Conservation (phyloP, 2,113 vertebrate genomes). For the Oncorhynchus kisutch region DNA sequence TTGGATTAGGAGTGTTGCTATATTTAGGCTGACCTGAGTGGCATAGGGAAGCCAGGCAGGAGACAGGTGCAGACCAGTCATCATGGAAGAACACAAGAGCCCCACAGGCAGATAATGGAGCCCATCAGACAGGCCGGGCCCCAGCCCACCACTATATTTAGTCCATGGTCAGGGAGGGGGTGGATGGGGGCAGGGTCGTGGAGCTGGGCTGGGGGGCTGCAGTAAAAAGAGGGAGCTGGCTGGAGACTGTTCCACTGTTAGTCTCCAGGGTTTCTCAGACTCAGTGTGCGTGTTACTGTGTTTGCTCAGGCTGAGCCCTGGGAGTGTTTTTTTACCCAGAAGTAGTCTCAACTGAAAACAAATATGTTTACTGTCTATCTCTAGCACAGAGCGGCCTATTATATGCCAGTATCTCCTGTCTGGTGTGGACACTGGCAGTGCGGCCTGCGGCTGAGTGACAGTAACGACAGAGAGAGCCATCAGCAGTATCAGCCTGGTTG, state of each 20-base stretch:
- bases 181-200: conserved; percentile 20
- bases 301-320: conserved; percentile 44
- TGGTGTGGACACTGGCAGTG: conserved; percentile 13
- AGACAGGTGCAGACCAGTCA: conserved; percentile 74
- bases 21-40: conserved; percentile 75
- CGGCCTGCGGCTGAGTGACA: conserved; percentile 31
- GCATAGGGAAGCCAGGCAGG: conserved; percentile 43
- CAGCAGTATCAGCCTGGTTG: not conserved
- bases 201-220: conserved; percentile 19
- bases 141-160: conserved; percentile 66
- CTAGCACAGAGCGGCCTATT: conserved; percentile 22
- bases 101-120: conserved; percentile 65
- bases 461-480: conserved; percentile 13
- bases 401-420: conserved; percentile 27
- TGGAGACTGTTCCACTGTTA: not conserved
- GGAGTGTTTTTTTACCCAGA: conserved; percentile 40
- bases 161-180: conserved; percentile 29
- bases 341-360: conserved; percentile 32
- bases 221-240: conserved; percentile 7
- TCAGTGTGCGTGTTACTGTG: conserved; percentile 6
- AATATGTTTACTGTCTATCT: conserved; percentile 16
- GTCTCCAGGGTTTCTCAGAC: conserved; percentile 47
- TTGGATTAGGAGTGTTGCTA: conserved; percentile 42
- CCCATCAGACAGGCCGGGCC: conserved; percentile 58
- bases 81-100: conserved; percentile 71